Evolutionary conservation across 2,797 vertebrate species (phyloP).

Genomic region (Percopsis omiscomaycus): DNA sequence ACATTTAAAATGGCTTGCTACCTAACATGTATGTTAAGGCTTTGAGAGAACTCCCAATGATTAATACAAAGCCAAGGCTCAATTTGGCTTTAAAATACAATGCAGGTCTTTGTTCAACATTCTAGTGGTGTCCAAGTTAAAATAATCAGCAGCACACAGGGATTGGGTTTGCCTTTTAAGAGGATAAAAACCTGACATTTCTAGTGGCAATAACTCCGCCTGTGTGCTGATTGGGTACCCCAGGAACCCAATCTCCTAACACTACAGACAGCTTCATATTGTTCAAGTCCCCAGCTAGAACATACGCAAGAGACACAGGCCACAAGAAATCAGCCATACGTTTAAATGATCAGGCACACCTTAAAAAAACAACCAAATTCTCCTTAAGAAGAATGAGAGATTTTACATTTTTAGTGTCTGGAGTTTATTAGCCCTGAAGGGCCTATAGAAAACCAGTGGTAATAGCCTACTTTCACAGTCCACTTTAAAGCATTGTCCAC

Average conservation of each 20-base stretch:
- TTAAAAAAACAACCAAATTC: background rate
- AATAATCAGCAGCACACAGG: constrained; percentile 30
- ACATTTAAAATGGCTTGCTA: constrained; percentile 1
- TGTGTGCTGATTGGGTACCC: constrained; percentile 12
- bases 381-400: constrained; percentile 35
- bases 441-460: constrained; percentile 41
- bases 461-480: constrained; percentile 32
- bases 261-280: too few relatives aligned
- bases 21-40: background rate
- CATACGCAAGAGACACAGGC: too few relatives aligned
- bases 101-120: constrained; percentile 24
- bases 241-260: too few relatives aligned
- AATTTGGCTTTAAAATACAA: constrained; percentile 13
- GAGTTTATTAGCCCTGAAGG: constrained; percentile 58
- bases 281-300: too few relatives aligned
- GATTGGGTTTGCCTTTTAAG: constrained; percentile 38
- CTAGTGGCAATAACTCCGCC: constrained; percentile 5
- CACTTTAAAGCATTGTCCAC: constrained; percentile 5
- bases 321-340: too few relatives aligned
- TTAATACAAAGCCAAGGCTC: constrained; percentile 23
- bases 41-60: constrained; percentile 22
- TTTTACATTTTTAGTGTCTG: constrained; percentile 24
- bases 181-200: constrained; percentile 6
- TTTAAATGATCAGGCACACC: background rate
- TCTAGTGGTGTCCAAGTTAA: constrained; percentile 16